phyloP scores from a whole-genome alignment of 30 jellyfish, hydroid and myxozoan genomes.

The Aurelia sp. region DNA sequence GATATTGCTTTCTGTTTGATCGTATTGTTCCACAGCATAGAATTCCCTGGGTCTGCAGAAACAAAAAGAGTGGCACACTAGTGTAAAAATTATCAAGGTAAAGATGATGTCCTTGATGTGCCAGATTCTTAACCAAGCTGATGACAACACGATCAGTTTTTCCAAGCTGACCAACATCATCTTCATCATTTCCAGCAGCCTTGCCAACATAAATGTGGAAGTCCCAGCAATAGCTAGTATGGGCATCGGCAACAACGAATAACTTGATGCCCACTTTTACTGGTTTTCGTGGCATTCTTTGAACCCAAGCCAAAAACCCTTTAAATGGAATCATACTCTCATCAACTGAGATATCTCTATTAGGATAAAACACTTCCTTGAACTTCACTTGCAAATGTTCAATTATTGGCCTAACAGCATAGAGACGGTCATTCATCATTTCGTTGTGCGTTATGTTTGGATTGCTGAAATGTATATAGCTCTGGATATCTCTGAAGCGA shows the following conservation, averaged over 20 bases:
- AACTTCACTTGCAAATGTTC: background rate
- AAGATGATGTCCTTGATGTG: conserved; percentile 18
- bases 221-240: conserved; percentile 25
- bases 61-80: conserved; percentile 23
- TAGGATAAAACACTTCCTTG: background rate
- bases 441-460: background rate
- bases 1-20: conserved; percentile 1
- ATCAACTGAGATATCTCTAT: background rate
- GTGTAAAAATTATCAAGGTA: conserved; percentile 7
- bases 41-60: conserved; percentile 21
- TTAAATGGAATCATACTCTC: background rate
- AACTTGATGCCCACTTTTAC: background rate
- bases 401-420: background rate
- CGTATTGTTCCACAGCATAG: conserved; percentile 1
- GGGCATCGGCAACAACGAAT: conserved; percentile 35
- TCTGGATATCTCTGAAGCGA: conserved; percentile 38
- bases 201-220: background rate
- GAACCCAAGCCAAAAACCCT: background rate
- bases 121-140: conserved; percentile 1
- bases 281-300: background rate
- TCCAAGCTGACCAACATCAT: conserved; percentile 21
- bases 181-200: background rate
- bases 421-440: background rate
- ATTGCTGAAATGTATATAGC: conserved; percentile 2
- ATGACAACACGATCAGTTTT: conserved; percentile 11